Evolutionary conservation across 2,888 invertebrate species (phyloP).

Genomic region (Scaptomyza caliginosa): DNA sequence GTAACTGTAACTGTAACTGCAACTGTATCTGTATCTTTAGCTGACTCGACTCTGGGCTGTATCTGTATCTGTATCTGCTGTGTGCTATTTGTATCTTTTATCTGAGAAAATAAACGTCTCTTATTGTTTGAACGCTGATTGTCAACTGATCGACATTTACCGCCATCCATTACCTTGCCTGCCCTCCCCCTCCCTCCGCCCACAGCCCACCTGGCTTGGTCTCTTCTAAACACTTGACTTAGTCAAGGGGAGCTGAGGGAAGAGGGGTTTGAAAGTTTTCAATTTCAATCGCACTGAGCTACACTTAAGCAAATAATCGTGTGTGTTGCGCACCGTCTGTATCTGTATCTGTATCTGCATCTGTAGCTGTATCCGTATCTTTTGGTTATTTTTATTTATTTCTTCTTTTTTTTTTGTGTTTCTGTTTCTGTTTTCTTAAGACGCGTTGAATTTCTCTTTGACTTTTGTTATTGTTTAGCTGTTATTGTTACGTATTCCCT

Average conservation of each 20-base stretch:
- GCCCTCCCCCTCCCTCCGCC: background rate
- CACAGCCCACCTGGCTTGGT: background rate
- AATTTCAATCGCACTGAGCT: slow-evolving; percentile 66
- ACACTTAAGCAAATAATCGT: slow-evolving; percentile 78
- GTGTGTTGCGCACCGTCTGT: slow-evolving; percentile 32
- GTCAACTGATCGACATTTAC: slow-evolving; percentile 69
- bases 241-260: background rate
- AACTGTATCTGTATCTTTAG: background rate
- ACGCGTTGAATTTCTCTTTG: slow-evolving; percentile 59
- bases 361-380: slow-evolving; percentile 24
- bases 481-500: slow-evolving; percentile 29
- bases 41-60: slow-evolving; percentile 2
- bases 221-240: background rate
- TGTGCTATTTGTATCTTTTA: slow-evolving; percentile 59
- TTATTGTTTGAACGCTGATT: slow-evolving; percentile 75
- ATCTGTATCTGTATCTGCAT: slow-evolving; percentile 15
- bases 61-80: slow-evolving; percentile 13
- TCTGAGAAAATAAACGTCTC: slow-evolving; percentile 59
- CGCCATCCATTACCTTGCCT: slow-evolving; percentile 6
- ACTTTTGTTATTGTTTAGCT: slow-evolving; percentile 41
- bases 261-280: slow-evolving; percentile 48
- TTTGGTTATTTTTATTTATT: slow-evolving; percentile 33
- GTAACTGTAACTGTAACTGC: slow-evolving; percentile 1
- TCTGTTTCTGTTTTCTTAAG: slow-evolving; percentile 56
- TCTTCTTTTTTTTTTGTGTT: slow-evolving; percentile 35